Conservation (phyloP, 1,140 invertebrate genomes). For the Eulimnadia texana region DNA sequence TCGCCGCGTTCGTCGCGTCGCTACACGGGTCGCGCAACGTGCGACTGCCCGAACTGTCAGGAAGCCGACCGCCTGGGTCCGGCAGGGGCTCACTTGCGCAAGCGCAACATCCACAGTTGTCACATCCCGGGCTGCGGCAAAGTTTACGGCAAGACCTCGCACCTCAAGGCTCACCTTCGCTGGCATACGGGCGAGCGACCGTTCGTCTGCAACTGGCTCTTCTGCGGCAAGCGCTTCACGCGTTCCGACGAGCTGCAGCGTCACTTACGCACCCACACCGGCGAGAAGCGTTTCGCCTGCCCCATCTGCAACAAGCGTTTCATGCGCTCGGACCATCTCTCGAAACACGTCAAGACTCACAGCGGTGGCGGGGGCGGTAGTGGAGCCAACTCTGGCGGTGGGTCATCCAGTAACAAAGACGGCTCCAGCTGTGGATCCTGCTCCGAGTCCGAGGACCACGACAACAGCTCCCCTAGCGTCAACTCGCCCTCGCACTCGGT, state of each 20-base stretch:
- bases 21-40: constrained; percentile 90
- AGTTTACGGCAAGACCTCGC: constrained; percentile 55
- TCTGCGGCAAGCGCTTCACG: constrained; percentile 63
- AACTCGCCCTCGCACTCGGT: background rate
- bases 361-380: constrained; percentile 27
- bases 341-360: constrained; percentile 93
- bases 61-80: constrained; percentile 88
- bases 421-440: constrained; percentile 35
- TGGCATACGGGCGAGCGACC: constrained; percentile 48
- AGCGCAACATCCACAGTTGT: constrained; percentile 92
- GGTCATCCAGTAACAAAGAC: constrained; percentile 33
- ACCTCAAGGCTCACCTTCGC: constrained; percentile 50
- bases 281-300: constrained; percentile 87
- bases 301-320: constrained; percentile 80
- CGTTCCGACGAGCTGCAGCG: constrained; percentile 91
- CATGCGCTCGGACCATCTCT: constrained; percentile 69
- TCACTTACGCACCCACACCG: constrained; percentile 91
- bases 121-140: constrained; percentile 46
- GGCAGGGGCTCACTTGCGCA: constrained; percentile 79
- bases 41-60: constrained; percentile 96
- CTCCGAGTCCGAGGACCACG: background rate
- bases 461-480: background rate
- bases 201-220: constrained; percentile 41
- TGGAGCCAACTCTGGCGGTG: constrained; percentile 37
- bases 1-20: constrained; percentile 77